Percentiles rank a stretch among this genome's conserved stretches.
phyloP scores from a whole-genome alignment of 1,140 invertebrate genomes.

The Bombus picipes region DNA sequence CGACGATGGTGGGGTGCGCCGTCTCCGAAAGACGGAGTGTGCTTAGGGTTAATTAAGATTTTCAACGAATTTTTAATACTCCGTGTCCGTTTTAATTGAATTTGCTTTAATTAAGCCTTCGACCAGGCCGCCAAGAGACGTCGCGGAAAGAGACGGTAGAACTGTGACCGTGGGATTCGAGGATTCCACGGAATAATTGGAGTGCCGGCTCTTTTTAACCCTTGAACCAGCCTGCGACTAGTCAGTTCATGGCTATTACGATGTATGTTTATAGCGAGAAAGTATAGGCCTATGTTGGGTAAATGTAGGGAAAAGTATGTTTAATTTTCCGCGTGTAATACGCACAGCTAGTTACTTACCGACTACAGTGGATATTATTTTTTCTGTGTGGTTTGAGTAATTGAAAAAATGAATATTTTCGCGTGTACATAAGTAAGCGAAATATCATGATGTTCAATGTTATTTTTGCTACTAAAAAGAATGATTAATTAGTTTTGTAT shows the following conservation, averaged over 20 bases:
- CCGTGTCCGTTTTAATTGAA: conserved; percentile 30
- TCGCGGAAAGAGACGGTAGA: not conserved
- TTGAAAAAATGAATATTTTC: not conserved
- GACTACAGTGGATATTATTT: not conserved
- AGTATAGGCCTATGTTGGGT: too few species aligned
- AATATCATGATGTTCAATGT: too few species aligned
- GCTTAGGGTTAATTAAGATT: conserved; percentile 34
- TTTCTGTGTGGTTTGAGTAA: not conserved
- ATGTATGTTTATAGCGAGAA: not conserved
- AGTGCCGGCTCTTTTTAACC: conserved; percentile 21
- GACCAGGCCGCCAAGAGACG: conserved; percentile 1
- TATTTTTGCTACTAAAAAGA: too few species aligned
- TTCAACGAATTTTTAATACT: conserved; percentile 29
- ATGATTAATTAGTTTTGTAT: too few species aligned
- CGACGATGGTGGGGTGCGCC: not conserved
- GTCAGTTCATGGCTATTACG: not conserved
- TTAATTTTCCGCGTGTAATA: not conserved
- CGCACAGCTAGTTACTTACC: not conserved
- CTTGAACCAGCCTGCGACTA: not conserved
- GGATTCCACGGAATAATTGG: conserved; percentile 29
- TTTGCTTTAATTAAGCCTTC: conserved; percentile 31
- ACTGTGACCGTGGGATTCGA: conserved; percentile 26
- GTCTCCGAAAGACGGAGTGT: not conserved
- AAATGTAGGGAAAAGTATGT: not conserved
- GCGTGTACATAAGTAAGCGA: too few species aligned